A percentile compares a stretch with the other conserved stretches of the same genome.
phyloP scores from a whole-genome alignment of 2,888 invertebrate genomes.

The Crocallis elinguaria region DNA sequence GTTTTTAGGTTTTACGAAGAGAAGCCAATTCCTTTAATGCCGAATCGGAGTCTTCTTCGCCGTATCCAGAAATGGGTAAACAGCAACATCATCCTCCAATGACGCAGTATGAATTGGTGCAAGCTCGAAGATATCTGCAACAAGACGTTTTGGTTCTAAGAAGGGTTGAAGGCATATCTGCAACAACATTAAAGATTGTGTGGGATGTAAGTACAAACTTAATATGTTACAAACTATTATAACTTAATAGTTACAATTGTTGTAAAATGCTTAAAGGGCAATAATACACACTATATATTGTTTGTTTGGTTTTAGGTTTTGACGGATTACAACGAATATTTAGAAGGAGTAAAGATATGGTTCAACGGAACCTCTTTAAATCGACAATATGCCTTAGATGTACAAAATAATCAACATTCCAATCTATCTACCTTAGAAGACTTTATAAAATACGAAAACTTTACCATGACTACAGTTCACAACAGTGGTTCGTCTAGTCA shows the following conservation, averaged over 20 bases:
- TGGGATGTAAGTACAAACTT: constrained; percentile 88
- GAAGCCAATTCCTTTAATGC: constrained; percentile 76
- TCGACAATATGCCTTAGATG: constrained; percentile 59
- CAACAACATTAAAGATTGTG: constrained; percentile 90
- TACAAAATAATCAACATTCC: constrained; percentile 55
- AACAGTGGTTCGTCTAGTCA: constrained; percentile 90
- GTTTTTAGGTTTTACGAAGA: constrained; percentile 68
- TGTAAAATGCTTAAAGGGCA: neutral
- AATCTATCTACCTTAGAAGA: constrained; percentile 68
- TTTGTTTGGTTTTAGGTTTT: constrained; percentile 63
- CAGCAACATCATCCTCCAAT: constrained; percentile 87
- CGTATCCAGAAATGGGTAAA: constrained; percentile 73
- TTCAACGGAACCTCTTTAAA: constrained; percentile 77
- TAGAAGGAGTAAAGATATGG: constrained; percentile 89
- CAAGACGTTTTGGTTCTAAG: constrained; percentile 91
- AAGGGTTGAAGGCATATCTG: constrained; percentile 87
- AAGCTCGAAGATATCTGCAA: constrained; percentile 90
- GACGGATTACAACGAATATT: constrained; percentile 81
- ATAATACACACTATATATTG: neutral
- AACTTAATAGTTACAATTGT: neutral
- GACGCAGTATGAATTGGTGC: constrained; percentile 90
- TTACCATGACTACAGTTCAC: constrained; percentile 88
- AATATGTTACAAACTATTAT: neutral
- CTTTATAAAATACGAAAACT: constrained; percentile 80
- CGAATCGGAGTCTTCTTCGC: constrained; percentile 69